phyloP scores from a whole-genome alignment of 2,888 invertebrate genomes.

The Seira musarum region DNA sequence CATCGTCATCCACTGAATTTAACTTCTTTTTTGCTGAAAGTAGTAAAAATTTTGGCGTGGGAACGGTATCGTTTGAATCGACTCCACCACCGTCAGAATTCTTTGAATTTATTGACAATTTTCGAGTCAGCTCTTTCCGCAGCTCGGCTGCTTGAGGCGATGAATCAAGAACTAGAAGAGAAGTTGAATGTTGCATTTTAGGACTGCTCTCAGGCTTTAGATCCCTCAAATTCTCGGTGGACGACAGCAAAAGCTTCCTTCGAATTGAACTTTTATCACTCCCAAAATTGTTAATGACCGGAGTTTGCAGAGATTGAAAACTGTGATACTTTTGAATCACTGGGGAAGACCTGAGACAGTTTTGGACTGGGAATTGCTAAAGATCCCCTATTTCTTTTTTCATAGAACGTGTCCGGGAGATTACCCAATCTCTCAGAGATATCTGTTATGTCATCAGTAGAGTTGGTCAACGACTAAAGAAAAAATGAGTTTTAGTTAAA shows the following conservation, averaged over 20 bases:
- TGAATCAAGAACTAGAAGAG: conserved; percentile 59
- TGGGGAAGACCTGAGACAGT: conserved; percentile 36
- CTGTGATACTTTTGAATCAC: conserved; percentile 67
- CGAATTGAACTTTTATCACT: background rate
- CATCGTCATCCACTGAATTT: conserved; percentile 37
- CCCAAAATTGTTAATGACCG: conserved; percentile 35
- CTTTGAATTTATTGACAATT: conserved; percentile 57
- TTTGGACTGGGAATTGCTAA: conserved; percentile 1
- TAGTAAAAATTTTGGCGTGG: conserved; percentile 35
- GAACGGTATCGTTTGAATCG: background rate
- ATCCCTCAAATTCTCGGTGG: conserved; percentile 30
- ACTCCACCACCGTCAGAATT: background rate
- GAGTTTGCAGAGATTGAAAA: conserved; percentile 63
- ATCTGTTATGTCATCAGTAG: conserved; percentile 61
- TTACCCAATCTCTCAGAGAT: conserved; percentile 59
- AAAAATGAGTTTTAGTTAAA: background rate
- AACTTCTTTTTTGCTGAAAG: conserved; percentile 37
- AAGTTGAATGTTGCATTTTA: conserved; percentile 59
- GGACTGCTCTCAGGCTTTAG: background rate
- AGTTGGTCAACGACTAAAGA: conserved; percentile 62
- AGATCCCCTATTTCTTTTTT: conserved; percentile 45
- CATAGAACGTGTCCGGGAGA: conserved; percentile 62
- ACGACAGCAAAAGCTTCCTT: conserved; percentile 24
- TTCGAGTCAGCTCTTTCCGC: conserved; percentile 58
- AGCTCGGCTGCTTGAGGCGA: conserved; percentile 63